A percentile compares a stretch with the other conserved stretches of the same genome.
phyloP scores from a whole-genome alignment of 1,140 invertebrate species.

The Diachasma alloeum region DNA sequence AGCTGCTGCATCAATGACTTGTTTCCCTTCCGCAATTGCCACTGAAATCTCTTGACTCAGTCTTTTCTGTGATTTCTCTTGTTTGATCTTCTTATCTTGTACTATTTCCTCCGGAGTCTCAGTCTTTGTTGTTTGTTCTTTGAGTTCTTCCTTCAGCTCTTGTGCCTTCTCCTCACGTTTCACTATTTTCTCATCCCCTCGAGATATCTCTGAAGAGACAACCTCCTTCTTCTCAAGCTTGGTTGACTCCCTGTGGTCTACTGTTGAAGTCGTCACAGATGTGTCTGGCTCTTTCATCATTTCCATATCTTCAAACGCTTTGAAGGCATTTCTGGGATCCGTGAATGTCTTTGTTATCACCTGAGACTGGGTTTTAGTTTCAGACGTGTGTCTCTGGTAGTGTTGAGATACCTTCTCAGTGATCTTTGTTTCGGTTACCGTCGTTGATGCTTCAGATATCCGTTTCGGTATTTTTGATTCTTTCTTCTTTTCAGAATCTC shows the following conservation, averaged over 20 bases:
- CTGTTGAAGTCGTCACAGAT: conserved; percentile 45
- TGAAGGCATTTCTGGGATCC: conserved; percentile 39
- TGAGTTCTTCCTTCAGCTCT: conserved; percentile 46
- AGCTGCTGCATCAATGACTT: conserved; percentile 49
- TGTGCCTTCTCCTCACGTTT: conserved; percentile 52
- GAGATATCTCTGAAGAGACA: conserved; percentile 49
- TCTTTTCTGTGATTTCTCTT: conserved; percentile 44
- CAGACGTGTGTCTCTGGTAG: conserved; percentile 42
- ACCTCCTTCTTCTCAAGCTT: conserved; percentile 51
- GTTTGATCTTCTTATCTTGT: conserved; percentile 43
- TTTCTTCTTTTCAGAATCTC: conserved; percentile 29
- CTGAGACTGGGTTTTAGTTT: conserved; percentile 44
- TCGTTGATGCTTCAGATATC: conserved; percentile 31
- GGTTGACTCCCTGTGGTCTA: conserved; percentile 47
- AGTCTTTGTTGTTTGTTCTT: conserved; percentile 45
- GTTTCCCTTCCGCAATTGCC: conserved; percentile 43
- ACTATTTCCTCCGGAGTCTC: conserved; percentile 47
- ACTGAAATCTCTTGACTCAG: conserved; percentile 45
- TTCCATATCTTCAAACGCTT: conserved; percentile 41
- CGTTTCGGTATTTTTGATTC: conserved; percentile 50
- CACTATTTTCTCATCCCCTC: conserved; percentile 46
- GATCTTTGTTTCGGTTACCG: conserved; percentile 46
- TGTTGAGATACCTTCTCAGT: conserved; percentile 48
- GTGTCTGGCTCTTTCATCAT: conserved; percentile 34
- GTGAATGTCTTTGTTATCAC: conserved; percentile 45